Conservation (phyloP, 2,113 vertebrate species). For the Ascaphus truei region DNA sequence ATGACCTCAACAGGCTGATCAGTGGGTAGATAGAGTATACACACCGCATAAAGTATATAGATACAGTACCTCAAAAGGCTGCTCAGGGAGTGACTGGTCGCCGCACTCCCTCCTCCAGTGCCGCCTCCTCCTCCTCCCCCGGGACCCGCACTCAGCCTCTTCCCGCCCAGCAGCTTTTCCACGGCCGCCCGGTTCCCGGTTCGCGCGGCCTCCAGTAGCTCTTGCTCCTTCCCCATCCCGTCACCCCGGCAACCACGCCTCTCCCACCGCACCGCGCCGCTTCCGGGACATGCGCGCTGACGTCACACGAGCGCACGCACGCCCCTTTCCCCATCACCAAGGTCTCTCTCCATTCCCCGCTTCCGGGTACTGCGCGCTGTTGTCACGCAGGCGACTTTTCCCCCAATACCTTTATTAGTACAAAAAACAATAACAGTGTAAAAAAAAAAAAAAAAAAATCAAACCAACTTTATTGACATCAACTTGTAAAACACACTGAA, state of each 20-base stretch:
- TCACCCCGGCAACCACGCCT: slow-evolving; percentile 38
- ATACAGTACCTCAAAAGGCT: slow-evolving; percentile 83
- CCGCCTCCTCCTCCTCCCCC: slow-evolving; percentile 42
- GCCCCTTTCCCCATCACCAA: slow-evolving; percentile 45
- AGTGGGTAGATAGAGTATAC: no score
- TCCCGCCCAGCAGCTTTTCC: slow-evolving; percentile 90
- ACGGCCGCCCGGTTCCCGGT: slow-evolving; percentile 89
- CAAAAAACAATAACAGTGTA: no score
- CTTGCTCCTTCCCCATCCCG: slow-evolving; percentile 94
- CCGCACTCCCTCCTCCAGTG: slow-evolving; percentile 52
- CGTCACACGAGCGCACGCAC: slow-evolving; percentile 31
- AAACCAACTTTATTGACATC: no score
- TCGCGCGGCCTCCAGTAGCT: slow-evolving; percentile 91
- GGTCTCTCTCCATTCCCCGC: slow-evolving; percentile 4
- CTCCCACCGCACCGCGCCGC: slow-evolving; percentile 51
- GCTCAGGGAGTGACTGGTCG: slow-evolving; percentile 80
- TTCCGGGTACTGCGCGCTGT: slow-evolving; percentile 1
- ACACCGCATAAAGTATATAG: no score
- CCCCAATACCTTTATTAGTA: no score
- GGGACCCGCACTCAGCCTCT: slow-evolving; percentile 75
- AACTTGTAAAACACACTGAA: no score
- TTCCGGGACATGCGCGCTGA: slow-evolving; percentile 48
- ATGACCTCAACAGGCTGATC: no score
- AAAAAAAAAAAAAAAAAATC: no score
- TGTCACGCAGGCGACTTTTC: no score